Conservation (phyloP, 2,113 vertebrate species). For the Stegostoma tigrinum region DNA sequence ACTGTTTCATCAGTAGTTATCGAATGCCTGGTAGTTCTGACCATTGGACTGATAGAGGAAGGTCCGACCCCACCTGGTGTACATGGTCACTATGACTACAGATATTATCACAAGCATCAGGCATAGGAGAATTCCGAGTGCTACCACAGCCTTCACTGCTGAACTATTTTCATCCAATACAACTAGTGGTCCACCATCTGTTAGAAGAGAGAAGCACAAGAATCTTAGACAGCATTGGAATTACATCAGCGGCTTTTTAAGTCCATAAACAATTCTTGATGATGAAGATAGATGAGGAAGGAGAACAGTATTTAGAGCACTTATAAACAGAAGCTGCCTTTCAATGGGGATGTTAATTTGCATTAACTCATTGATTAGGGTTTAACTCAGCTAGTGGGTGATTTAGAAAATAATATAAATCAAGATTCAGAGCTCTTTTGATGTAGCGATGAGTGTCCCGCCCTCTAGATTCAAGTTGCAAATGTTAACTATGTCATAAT, state of each 20-base stretch:
- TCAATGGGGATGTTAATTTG: too few species aligned
- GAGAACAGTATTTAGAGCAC: too few species aligned
- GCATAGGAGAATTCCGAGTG: conserved; percentile 51
- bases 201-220: not conserved
- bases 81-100: conserved; percentile 45
- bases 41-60: conserved; percentile 52
- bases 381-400: too few species aligned
- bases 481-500: too few species aligned
- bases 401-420: too few species aligned
- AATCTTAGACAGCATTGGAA: not conserved
- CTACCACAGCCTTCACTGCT: conserved; percentile 45
- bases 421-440: too few species aligned
- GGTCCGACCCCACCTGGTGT: conserved; percentile 61
- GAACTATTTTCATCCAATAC: not conserved
- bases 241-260: not conserved
- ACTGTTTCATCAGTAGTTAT: conserved; percentile 44
- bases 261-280: too few species aligned
- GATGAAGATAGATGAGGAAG: too few species aligned
- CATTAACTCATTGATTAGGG: too few species aligned
- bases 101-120: conserved; percentile 36
- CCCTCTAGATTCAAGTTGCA: too few species aligned
- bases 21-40: conserved; percentile 54
- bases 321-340: too few species aligned
- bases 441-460: too few species aligned
- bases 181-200: not conserved